Evolutionary conservation across 2,888 invertebrate genomes (phyloP), one percentile per base, ranked within the genome.

Genomic region (Calliopum simillimum): DNA sequence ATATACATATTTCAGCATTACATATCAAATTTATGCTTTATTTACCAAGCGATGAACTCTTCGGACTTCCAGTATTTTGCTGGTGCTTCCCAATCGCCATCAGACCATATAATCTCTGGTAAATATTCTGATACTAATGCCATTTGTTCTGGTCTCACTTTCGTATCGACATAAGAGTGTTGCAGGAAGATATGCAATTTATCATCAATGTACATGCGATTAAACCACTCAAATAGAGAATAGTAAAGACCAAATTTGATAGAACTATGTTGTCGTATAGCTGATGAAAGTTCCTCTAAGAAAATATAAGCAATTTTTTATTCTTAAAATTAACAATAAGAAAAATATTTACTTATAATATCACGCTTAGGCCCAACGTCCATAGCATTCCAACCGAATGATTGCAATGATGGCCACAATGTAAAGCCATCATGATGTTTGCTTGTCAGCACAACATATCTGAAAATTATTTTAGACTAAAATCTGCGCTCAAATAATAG

Each of bases 1-100:
- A 43, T 12, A 53, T 47, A 61, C 21, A 43, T 12, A 53, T 51
- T 16, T 51, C 23, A 41, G 14, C 56, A 55, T 43, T 51, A 47
- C 13, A 21, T 64, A 49, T n/a, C 11, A 46, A 66, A 41, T 21
- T n/a, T 23, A 41, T 44, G 4, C 25, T 51, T 16, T 64, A 13
- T 68, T 69, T 77, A 83, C 83, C 97, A 97, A 1, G 96, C 92
- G 2, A 98, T 87, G 79, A 98, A 94, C 69, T 94, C 92, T 55
- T 91, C 92, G 0, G 96, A 91, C 75, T 90, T 90, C 95, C 96
- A 98, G 79, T 97, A 97, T 1, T 88, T 87, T 73, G 93, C 93
- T 0, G 89, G 85, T 0, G 95, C 93, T 82, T 96, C 97, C 96
- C 97, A 97, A 78, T 97, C 98, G 0, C 98, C 98, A 85, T 98